Base-by-base conservation (phyloP, 2,888 invertebrate species). In the Masnerella sp. region DNA sequence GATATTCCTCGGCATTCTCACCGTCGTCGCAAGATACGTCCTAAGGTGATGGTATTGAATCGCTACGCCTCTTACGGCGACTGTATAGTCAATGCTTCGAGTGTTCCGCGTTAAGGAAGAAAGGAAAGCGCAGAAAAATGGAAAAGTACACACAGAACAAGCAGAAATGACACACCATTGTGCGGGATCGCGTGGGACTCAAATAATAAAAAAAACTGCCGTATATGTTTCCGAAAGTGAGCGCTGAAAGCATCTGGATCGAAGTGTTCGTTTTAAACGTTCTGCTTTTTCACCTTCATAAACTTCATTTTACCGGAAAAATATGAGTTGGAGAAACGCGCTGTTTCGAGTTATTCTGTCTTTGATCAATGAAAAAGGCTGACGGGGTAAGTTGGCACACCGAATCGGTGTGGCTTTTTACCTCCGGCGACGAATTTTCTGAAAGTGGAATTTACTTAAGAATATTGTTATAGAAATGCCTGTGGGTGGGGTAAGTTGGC, bases 41-140 rank as follows among this genome's bases (percentile, higher is more conserved):
- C 77, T 79, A 75, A 86, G 86, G 83, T 86, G 85, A 86, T 85
- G 82, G 79, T 79, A 78, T 74, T 81, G 72, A 79, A 79, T 58
- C 71, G 61, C 56, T 12, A 30, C 56, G 61, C 58, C 52, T 47
- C 34, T 42, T 18, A 45, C 38, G 64, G 58, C 54, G 68, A 73
- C 73, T 81, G 78, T 82, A 80, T 82, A 82, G 81, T 80, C 77
- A 72, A 74, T 69, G 54, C 61, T 70, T 74, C 49, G 65, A 68
- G 56, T 76, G 51, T 58, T 56, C 64, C 22, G 28, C 22, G 40
- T 58, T 61, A 40, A 40, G 15, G 2, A 45, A 28, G 28, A 25
- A 25, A 15, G 52, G 59, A 65, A 72, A 73, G 74, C 76, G 42
- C 76, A 58, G 71, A 43, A 18, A 40, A 12, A 5, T 9, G 38